These are phyloP conservation scores for Euclidia mi DNA, from an alignment of 2,888 invertebrate species.

Conservation along the genomic window DNA sequence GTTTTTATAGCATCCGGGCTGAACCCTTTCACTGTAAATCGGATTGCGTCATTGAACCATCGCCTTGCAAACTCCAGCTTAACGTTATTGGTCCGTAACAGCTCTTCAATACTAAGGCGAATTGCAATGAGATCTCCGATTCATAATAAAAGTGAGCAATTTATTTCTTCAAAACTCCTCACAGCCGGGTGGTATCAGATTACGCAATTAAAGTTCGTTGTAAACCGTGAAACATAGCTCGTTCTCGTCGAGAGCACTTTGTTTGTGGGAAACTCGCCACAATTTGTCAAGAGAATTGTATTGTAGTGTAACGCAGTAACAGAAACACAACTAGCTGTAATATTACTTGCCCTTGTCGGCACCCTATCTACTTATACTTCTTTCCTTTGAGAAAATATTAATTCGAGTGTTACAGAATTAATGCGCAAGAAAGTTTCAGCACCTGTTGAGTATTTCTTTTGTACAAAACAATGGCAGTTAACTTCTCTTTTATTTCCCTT, in stretches of 20 bases:
- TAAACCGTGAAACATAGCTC: constrained; percentile 62
- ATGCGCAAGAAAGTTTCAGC: constrained; percentile 17
- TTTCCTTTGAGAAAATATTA: constrained; percentile 28
- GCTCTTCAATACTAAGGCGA: constrained; percentile 34
- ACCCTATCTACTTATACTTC: constrained; percentile 20
- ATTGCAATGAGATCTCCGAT: constrained; percentile 34
- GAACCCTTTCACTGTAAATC: constrained; percentile 34
- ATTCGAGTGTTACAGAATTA: constrained; percentile 21
- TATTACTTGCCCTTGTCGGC: constrained; percentile 19
- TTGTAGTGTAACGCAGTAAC: constrained; percentile 49
- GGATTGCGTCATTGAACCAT: constrained; percentile 29
- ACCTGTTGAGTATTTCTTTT: constrained; percentile 37
- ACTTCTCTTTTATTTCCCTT: constrained; percentile 12
- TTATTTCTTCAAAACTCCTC: constrained; percentile 57
- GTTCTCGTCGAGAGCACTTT: constrained; percentile 67
- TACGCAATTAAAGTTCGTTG: constrained; percentile 72
- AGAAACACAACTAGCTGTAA: constrained; percentile 32
- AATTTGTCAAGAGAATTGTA: constrained; percentile 71
- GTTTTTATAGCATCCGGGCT: constrained; percentile 42
- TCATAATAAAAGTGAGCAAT: constrained; percentile 55
- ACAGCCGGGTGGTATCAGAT: constrained; percentile 63
- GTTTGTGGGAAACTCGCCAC: constrained; percentile 61
- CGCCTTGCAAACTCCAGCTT: constrained; percentile 11
- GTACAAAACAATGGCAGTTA: constrained; percentile 12
- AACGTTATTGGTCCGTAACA: constrained; percentile 23